A percentile compares a stretch with the other conserved stretches of the same genome.
Conservation (phyloP, 2,113 vertebrate species). For the Pithys albifrons region DNA sequence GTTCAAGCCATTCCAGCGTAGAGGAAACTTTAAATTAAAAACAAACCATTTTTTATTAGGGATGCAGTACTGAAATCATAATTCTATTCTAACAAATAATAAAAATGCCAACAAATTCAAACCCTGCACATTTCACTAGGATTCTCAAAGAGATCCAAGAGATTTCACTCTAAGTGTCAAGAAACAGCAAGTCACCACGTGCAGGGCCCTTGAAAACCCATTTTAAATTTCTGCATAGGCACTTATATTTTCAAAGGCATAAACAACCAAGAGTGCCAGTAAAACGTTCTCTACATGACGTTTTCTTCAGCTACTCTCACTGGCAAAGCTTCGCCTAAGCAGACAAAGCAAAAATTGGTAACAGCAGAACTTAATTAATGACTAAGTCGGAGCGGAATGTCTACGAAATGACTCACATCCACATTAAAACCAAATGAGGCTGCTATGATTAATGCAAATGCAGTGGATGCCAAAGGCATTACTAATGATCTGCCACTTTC, state of each 20-base stretch:
- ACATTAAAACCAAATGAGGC: constrained; percentile 66
- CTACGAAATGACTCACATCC: constrained; percentile 64
- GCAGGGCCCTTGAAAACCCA: background rate
- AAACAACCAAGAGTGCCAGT: background rate
- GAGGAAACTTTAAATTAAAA: background rate
- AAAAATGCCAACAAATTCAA: background rate
- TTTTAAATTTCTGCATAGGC: background rate
- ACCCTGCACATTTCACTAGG: background rate
- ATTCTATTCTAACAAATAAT: constrained; percentile 33
- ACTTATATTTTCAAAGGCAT: background rate
- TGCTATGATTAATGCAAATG: constrained; percentile 66
- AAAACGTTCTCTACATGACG: background rate
- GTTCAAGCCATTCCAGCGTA: background rate
- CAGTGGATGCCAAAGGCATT: constrained; percentile 46
- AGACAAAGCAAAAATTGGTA: constrained; percentile 61
- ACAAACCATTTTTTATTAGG: background rate
- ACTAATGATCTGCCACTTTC: constrained; percentile 43
- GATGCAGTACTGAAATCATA: background rate
- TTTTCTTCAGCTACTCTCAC: background rate
- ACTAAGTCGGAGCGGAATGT: background rate
- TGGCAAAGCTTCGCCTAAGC: background rate
- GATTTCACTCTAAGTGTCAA: background rate
- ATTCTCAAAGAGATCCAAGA: background rate
- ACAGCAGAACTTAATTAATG: constrained; percentile 65
- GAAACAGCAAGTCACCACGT: background rate